Conservation (phyloP, 2,113 vertebrate genomes). For the Alces alces region DNA sequence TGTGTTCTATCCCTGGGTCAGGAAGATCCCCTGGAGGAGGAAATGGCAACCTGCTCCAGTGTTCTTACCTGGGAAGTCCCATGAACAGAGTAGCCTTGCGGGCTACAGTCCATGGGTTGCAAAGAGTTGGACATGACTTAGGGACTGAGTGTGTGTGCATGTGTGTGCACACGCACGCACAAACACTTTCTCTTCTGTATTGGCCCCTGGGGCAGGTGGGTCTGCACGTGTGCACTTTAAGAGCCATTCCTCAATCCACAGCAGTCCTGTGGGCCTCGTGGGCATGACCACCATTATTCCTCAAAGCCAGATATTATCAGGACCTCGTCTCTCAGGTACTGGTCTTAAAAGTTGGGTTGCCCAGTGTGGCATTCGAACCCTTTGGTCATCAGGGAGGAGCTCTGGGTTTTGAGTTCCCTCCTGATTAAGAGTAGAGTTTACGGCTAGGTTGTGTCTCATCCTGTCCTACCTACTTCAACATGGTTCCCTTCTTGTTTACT, state of each 20-base stretch:
- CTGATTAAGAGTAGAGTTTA: not conserved
- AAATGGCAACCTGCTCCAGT: not conserved
- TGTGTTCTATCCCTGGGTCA: not conserved
- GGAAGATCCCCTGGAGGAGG: not conserved
- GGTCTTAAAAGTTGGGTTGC: not conserved
- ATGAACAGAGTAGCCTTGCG: not conserved
- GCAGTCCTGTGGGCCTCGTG: rapidly evolving
- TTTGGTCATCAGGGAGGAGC: not conserved
- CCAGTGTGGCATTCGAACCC: not conserved
- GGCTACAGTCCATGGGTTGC: not conserved
- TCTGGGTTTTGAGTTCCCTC: not conserved
- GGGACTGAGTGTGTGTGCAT: not conserved
- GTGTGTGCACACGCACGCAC: no score
- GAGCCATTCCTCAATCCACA: not conserved
- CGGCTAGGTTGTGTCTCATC: not conserved
- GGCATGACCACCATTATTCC: not conserved
- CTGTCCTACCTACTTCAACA: not conserved
- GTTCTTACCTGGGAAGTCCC: not conserved
- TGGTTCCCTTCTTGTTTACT: not conserved
- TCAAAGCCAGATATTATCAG: not conserved
- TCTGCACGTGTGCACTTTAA: not conserved
- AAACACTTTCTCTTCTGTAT: not conserved
- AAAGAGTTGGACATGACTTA: not conserved
- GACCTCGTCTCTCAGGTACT: not conserved
- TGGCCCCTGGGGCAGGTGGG: not conserved